phyloP scores from a whole-genome alignment of 2,113 vertebrate genomes.

The Brachyistius frenatus region DNA sequence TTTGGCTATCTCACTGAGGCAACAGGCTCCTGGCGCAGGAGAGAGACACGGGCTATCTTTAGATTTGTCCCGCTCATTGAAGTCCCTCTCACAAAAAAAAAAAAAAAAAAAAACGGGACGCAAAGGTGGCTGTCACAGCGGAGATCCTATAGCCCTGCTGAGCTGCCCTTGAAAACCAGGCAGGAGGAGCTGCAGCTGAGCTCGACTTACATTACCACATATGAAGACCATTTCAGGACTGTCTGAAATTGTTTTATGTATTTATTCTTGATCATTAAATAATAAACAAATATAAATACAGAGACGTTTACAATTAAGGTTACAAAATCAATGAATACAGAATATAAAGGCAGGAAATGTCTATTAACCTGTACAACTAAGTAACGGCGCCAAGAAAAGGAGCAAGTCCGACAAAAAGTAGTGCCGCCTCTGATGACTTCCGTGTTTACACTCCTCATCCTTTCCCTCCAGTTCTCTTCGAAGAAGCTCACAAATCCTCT shows the following conservation, averaged over 20 bases:
- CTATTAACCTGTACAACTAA: neutral
- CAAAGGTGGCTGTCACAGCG: neutral
- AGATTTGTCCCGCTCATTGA: constrained; percentile 63
- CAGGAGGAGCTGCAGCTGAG: neutral
- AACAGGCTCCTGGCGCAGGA: constrained; percentile 34
- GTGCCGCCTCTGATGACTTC: constrained; percentile 80
- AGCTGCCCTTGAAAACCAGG: constrained; percentile 54
- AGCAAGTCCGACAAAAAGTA: constrained; percentile 79
- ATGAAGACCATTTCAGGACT: neutral
- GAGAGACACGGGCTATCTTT: constrained; percentile 81
- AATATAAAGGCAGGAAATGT: neutral
- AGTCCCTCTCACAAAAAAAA: constrained; percentile 55
- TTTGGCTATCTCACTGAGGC: constrained; percentile 80
- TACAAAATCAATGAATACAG: no score
- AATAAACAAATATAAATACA: neutral
- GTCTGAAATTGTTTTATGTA: neutral
- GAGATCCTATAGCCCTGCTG: constrained; percentile 19
- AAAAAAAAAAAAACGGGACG: constrained; percentile 42
- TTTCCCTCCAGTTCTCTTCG: constrained; percentile 88
- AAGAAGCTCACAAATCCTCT: constrained; percentile 74
- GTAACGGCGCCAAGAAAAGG: constrained; percentile 57
- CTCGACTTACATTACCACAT: constrained; percentile 16
- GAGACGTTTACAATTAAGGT: neutral
- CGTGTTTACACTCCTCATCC: constrained; percentile 85
- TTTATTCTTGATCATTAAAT: neutral